These are phyloP conservation scores for Diarsia rubi DNA, from an alignment of 2,888 invertebrate genomes.

Conservation along the genomic window DNA sequence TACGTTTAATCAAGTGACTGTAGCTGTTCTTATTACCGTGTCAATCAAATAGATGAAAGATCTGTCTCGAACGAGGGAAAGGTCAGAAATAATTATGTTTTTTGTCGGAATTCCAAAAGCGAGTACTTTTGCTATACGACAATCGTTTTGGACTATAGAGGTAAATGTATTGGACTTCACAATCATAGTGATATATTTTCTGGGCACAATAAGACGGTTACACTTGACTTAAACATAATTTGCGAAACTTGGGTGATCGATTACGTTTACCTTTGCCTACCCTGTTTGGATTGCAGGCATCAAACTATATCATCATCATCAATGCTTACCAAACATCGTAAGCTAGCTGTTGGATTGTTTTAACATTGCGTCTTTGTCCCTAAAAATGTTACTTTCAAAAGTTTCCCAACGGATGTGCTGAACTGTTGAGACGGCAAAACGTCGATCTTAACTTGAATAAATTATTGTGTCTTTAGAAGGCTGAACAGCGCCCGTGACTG, in stretches of 20 bases:
- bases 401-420: not conserved
- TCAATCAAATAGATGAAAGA: slow-evolving; percentile 1
- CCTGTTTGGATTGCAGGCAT: too few relatives aligned
- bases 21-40: not conserved
- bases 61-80: not conserved
- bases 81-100: not conserved
- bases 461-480: not conserved
- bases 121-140: not conserved
- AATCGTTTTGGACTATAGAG: not conserved
- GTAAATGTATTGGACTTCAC: not conserved
- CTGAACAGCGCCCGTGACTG: not conserved
- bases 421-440: not conserved
- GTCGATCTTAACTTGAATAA: not conserved
- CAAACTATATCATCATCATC: too few relatives aligned
- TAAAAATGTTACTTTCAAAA: not conserved
- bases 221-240: too few relatives aligned
- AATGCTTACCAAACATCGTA: too few relatives aligned
- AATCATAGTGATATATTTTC: not conserved
- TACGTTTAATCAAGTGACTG: slow-evolving; percentile 13
- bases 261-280: too few relatives aligned
- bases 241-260: too few relatives aligned
- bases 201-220: not conserved
- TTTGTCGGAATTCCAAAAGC: not conserved
- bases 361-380: not conserved
- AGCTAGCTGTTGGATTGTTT: not conserved